Conservation (phyloP, 2,888 invertebrate genomes). For the Xestobium rufovillosum region DNA sequence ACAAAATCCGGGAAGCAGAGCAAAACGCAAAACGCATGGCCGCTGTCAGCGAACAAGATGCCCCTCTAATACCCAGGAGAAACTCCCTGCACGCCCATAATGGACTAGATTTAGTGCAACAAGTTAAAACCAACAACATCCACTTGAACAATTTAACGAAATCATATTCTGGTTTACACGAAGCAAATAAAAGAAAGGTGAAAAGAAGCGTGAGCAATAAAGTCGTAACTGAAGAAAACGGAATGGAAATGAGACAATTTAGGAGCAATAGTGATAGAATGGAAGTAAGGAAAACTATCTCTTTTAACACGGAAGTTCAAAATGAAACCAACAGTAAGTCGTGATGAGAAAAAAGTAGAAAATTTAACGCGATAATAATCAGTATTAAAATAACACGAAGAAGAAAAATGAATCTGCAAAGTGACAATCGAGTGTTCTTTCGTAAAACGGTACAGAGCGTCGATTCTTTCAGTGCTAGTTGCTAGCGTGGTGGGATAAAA, state of each 20-base stretch:
- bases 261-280: conserved; percentile 4
- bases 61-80: conserved; percentile 24
- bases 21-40: conserved; percentile 45
- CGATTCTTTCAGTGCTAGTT: no score
- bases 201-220: neutral
- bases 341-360: no score
- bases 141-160: conserved; percentile 19
- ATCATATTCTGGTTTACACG: conserved; percentile 13
- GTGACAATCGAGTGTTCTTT: no score
- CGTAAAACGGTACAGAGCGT: no score
- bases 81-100: conserved; percentile 19
- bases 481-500: no score
- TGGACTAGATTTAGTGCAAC: conserved; percentile 18
- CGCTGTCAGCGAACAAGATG: conserved; percentile 30
- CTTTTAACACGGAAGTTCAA: conserved; percentile 1
- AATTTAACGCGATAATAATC: no score
- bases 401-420: no score
- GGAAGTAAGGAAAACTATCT: conserved; percentile 12
- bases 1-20: conserved; percentile 49
- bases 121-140: conserved; percentile 19
- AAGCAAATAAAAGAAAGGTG: neutral
- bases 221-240: neutral
- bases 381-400: no score
- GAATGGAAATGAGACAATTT: conserved; percentile 3
- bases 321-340: conserved; percentile 8